These are phyloP conservation scores for Peromyscus melanophrys DNA, from an alignment of 2,797 vertebrate species.

Conservation along the genomic window DNA sequence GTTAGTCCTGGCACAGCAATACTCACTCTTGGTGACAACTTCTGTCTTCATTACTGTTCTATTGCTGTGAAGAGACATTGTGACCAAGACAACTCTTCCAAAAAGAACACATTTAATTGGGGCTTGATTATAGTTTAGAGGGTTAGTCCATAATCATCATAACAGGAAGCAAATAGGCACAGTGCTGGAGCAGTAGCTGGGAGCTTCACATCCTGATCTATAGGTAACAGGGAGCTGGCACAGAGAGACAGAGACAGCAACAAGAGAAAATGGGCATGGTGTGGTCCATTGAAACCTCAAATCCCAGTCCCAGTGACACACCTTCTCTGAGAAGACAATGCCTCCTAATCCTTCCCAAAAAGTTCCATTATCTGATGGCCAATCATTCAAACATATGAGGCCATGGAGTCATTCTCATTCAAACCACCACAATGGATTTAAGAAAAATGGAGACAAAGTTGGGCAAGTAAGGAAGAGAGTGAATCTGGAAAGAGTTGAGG, in stretches of 20 bases:
- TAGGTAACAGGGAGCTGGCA: background rate
- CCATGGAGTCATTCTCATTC: background rate
- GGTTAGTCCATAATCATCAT: background rate
- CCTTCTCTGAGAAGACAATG: background rate
- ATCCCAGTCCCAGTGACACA: too few species aligned
- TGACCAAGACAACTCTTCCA: background rate
- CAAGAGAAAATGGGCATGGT: background rate
- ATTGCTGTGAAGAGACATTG: background rate
- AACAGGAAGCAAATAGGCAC: background rate
- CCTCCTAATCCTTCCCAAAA: background rate
- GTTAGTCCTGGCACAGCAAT: background rate
- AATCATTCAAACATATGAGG: background rate
- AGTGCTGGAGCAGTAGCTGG: background rate
- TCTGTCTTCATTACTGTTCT: background rate
- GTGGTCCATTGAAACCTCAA: background rate
- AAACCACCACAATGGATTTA: background rate
- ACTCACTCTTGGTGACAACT: background rate
- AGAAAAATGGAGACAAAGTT: background rate
- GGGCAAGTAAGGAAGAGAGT: background rate
- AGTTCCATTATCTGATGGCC: background rate
- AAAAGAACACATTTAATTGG: background rate
- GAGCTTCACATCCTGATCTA: background rate
- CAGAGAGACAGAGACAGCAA: background rate
- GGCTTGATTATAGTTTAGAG: background rate
- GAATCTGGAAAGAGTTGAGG: background rate